Evolutionary conservation across 92 coral and sea anemone genomes (phyloP).

Genomic region (Porites lobata): DNA sequence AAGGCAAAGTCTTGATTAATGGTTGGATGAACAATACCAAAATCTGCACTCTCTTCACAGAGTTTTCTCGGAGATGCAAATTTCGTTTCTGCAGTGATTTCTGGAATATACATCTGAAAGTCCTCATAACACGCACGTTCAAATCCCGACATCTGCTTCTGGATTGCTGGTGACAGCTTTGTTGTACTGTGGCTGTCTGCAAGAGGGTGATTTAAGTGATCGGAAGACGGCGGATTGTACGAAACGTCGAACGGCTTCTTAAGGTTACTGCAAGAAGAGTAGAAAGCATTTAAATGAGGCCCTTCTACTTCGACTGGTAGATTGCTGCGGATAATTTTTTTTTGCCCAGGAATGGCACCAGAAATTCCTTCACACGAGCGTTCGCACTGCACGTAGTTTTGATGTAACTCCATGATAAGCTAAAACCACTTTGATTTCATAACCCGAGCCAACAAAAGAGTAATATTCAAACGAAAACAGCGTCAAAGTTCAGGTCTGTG

Average conservation of each 20-base stretch:
- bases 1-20: not conserved
- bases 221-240: constrained; percentile 5
- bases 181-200: constrained; percentile 12
- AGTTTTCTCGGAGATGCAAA: constrained; percentile 16
- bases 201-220: constrained; percentile 2
- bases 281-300: not conserved
- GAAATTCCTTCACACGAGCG: constrained; percentile 31
- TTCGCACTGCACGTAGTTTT: not conserved
- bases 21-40: constrained; percentile 8
- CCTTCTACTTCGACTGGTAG: not conserved
- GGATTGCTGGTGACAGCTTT: constrained; percentile 6
- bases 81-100: constrained; percentile 60
- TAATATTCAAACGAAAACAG: not conserved
- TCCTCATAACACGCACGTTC: constrained; percentile 84
- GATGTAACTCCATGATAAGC: constrained; percentile 39
- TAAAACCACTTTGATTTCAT: no score
- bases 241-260: not conserved
- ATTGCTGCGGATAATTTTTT: not conserved
- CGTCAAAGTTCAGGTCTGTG: not conserved
- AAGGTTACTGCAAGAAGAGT: constrained; percentile 31
- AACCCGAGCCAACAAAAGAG: not conserved
- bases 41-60: not conserved
- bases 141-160: constrained; percentile 55
- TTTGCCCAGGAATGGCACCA: not conserved
- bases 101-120: constrained; percentile 85